Conservation (phyloP, 2,888 invertebrate genomes). For the Meteorus colon region DNA sequence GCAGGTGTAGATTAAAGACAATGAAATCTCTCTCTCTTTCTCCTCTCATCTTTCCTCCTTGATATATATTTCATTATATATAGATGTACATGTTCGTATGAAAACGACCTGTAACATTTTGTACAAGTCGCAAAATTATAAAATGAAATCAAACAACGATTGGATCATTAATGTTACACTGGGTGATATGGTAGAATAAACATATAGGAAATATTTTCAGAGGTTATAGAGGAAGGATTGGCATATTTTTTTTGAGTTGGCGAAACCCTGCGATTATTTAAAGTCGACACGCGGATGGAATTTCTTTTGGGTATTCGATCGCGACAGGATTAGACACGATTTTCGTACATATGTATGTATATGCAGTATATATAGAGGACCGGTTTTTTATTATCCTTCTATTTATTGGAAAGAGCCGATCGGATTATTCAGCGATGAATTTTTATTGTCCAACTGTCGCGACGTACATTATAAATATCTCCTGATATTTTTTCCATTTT, state of each 20-base stretch:
- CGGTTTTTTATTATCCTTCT: slow-evolving; percentile 44
- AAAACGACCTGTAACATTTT: no score
- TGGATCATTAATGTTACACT: background rate
- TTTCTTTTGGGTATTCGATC: slow-evolving; percentile 13
- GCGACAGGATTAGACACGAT: slow-evolving; percentile 34
- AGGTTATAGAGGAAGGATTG: background rate
- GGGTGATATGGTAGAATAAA: background rate
- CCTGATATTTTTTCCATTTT: background rate
- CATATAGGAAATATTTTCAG: background rate
- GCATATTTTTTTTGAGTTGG: slow-evolving; percentile 6
- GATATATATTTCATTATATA: no score
- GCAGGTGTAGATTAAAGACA: slow-evolving; percentile 23
- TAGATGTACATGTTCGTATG: no score
- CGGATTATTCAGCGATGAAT: slow-evolving; percentile 42
- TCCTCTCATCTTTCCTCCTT: no score
- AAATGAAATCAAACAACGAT: background rate
- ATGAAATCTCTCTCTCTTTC: no score
- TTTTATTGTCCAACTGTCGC: slow-evolving; percentile 34
- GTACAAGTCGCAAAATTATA: background rate
- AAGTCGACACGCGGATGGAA: slow-evolving; percentile 9
- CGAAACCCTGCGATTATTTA: slow-evolving; percentile 13
- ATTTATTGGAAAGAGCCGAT: slow-evolving; percentile 45
- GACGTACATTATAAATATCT: slow-evolving; percentile 13
- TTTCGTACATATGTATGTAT: slow-evolving; percentile 5
- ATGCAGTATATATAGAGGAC: slow-evolving; percentile 16